Conservation (phyloP, 2,888 invertebrate genomes). For the Andrena hattorfiana region DNA sequence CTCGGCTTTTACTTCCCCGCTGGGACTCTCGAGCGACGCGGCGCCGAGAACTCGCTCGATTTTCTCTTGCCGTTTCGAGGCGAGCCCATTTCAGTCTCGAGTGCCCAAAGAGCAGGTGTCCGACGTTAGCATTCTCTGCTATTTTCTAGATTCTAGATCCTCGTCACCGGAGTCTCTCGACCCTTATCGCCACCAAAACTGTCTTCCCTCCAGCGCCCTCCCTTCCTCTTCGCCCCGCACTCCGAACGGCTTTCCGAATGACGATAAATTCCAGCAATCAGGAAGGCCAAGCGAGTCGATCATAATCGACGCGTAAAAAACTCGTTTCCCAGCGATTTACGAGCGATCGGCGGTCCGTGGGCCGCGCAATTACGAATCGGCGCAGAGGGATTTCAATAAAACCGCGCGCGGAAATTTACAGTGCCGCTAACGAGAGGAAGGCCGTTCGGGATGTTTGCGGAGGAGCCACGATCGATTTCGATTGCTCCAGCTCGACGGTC, state of each 20-base stretch:
- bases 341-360: constrained; percentile 27
- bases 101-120: neutral
- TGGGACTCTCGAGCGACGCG: neutral
- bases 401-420: constrained; percentile 47
- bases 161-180: neutral
- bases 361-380: constrained; percentile 49
- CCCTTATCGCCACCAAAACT: neutral
- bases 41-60: neutral
- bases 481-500: constrained; percentile 39
- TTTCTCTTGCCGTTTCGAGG: neutral
- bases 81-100: neutral
- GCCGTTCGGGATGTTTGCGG: constrained; percentile 27
- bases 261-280: constrained; percentile 44
- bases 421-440: constrained; percentile 44
- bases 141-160: neutral
- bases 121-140: too few species aligned
- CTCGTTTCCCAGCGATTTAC: constrained; percentile 44
- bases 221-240: neutral
- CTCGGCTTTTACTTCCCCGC: neutral
- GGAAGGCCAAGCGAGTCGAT: constrained; percentile 29
- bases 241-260: constrained; percentile 21
- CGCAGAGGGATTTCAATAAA: constrained; percentile 54
- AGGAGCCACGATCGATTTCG: constrained; percentile 59
- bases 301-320: constrained; percentile 39
- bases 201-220: neutral